A percentile compares a stretch with the other conserved stretches of the same genome.
These are phyloP conservation scores for Mesorhabditis sp. DNA, from an alignment of 2,888 invertebrate genomes.

Conservation along the genomic window DNA sequence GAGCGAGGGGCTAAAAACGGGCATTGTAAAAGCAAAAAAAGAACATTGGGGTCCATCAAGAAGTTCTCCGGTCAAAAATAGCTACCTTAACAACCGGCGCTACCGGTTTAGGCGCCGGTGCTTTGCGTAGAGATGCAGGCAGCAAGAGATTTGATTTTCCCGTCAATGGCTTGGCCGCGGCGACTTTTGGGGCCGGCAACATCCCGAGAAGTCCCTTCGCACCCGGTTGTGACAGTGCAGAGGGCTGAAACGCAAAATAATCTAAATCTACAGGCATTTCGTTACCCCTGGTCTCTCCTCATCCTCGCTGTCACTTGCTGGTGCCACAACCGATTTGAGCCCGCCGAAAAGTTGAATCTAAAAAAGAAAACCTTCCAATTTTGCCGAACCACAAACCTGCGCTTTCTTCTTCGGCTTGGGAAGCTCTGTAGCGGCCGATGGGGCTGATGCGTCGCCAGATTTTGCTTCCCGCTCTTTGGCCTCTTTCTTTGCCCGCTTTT, in stretches of 20 bases:
- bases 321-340: neutral
- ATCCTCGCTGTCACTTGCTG: constrained; percentile 2
- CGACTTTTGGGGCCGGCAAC: neutral
- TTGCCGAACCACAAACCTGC: neutral
- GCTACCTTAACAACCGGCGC: constrained; percentile 1
- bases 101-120: neutral
- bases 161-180: neutral
- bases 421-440: neutral
- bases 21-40: too few relatives aligned
- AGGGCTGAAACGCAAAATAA: neutral
- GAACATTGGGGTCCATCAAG: too few relatives aligned
- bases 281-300: constrained; percentile 5
- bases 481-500: neutral
- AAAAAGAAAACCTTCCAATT: constrained; percentile 1
- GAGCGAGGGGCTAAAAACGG: too few relatives aligned
- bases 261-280: neutral
- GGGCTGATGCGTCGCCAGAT: neutral
- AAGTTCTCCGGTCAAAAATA: too few relatives aligned
- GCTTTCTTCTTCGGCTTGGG: neutral
- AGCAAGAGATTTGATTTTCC: neutral
- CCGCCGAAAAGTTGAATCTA: neutral
- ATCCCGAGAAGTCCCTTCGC: constrained; percentile 4
- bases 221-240: neutral
- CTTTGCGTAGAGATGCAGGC: neutral
- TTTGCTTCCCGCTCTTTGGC: neutral